These are phyloP conservation scores for Silurus glanis DNA, from an alignment of 2,113 vertebrate genomes.

Conservation along the genomic window DNA sequence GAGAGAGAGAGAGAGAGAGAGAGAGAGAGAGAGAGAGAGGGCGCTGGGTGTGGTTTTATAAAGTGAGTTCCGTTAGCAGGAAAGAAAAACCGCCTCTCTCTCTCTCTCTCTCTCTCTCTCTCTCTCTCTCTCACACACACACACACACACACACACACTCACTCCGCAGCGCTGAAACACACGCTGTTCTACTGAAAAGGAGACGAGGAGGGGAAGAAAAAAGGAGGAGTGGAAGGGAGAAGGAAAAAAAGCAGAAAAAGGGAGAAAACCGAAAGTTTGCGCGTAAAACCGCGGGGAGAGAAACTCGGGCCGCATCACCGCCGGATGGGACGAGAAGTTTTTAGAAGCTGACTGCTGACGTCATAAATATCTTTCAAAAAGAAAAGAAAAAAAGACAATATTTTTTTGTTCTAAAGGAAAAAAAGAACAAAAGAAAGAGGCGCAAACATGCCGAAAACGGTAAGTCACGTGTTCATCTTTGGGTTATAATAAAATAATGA, in stretches of 20 bases:
- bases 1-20: not conserved
- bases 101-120: conserved; percentile 54
- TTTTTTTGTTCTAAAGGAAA: not conserved
- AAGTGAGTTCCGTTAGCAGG: conserved; percentile 80
- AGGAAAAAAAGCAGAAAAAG: not conserved
- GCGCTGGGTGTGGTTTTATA: conserved; percentile 81
- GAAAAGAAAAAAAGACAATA: not conserved
- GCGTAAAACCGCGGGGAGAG: not conserved
- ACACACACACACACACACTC: conserved; percentile 59
- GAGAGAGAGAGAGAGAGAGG: not conserved
- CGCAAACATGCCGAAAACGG: conserved; percentile 77
- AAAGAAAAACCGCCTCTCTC: conserved; percentile 50
- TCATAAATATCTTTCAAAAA: not conserved
- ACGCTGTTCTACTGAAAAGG: not conserved
- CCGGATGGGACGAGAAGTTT: conserved; percentile 10
- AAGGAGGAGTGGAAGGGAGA: conserved; percentile 9
- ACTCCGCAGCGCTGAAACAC: conserved; percentile 40
- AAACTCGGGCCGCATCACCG: not conserved
- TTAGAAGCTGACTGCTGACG: not conserved
- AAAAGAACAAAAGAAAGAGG: conserved; percentile 29
- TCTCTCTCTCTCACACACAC: not conserved
- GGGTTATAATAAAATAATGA: not conserved
- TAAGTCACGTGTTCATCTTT: conserved; percentile 38
- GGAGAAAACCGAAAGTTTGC: conserved; percentile 3
- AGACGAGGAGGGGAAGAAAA: not conserved